A percentile compares a stretch with the other conserved stretches of the same genome.
Conservation (phyloP, 1,140 invertebrate genomes). For the Wasmannia auropunctata region DNA sequence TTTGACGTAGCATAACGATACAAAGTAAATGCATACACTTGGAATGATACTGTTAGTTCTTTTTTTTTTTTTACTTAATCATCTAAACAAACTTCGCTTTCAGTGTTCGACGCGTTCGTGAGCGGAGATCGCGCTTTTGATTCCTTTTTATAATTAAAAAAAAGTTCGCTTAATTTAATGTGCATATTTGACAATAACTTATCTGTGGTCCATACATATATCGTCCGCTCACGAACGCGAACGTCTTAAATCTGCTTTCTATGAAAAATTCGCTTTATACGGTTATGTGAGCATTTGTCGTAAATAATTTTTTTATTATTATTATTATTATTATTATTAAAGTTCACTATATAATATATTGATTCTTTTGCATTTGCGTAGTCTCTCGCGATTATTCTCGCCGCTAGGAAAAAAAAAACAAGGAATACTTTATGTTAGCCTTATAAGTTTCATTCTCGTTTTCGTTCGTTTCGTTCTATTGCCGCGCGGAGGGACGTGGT, state of each 20-base stretch:
- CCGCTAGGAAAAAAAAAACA: conserved; percentile 47
- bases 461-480: conserved; percentile 48
- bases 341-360: conserved; percentile 35
- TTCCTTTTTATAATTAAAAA: conserved; percentile 50
- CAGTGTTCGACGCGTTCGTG: conserved; percentile 33
- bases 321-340: too few species aligned
- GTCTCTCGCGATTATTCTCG: neutral
- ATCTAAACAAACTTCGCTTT: conserved; percentile 45
- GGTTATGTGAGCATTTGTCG: conserved; percentile 37
- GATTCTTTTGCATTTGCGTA: neutral
- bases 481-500: conserved; percentile 54
- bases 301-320: neutral
- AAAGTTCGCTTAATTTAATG: conserved; percentile 38
- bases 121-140: conserved; percentile 64
- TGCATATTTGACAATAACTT: neutral
- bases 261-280: conserved; percentile 42
- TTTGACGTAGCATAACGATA: conserved; percentile 66
- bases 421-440: conserved; percentile 7
- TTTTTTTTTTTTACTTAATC: conserved; percentile 52
- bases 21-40: conserved; percentile 78
- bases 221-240: conserved; percentile 41
- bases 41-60: conserved; percentile 77
- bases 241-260: neutral
- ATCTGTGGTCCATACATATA: conserved; percentile 12
- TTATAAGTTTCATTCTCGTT: conserved; percentile 50